phyloP scores from a whole-genome alignment of 2,113 vertebrate genomes.

The Ochotona princeps region DNA sequence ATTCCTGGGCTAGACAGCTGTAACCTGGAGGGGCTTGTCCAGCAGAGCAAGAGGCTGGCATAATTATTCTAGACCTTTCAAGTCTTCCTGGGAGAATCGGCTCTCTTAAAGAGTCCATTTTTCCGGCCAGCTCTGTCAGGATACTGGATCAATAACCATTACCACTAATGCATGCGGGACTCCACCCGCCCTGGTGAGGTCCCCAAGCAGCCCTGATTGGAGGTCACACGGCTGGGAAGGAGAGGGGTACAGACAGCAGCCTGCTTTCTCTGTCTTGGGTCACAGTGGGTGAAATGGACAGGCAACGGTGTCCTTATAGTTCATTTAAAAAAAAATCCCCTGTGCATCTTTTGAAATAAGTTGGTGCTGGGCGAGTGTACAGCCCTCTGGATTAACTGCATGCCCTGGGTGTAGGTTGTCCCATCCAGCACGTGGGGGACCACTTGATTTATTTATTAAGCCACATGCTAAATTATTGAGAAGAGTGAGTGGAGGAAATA shows the following conservation, averaged over 20 bases:
- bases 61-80: constrained; percentile 30
- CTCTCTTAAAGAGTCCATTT: not conserved
- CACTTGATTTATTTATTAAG: constrained; percentile 22
- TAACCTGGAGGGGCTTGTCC: not conserved
- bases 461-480: constrained; percentile 2
- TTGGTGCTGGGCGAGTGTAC: not conserved
- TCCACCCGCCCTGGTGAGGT: constrained; percentile 58
- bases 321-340: not conserved
- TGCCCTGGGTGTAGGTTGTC: not conserved
- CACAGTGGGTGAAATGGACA: constrained; percentile 7
- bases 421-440: not conserved
- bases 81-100: not conserved
- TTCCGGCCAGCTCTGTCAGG: not conserved
- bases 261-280: constrained; percentile 39
- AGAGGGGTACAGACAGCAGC: not conserved
- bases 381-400: constrained; percentile 4
- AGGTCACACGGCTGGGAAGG: not conserved
- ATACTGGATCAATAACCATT: constrained; percentile 82
- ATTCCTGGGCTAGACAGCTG: constrained; percentile 13
- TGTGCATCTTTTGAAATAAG: not conserved
- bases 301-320: constrained; percentile 14
- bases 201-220: constrained; percentile 59
- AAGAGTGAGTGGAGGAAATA: constrained; percentile 7
- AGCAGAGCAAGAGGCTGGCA: not conserved
- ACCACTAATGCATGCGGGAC: constrained; percentile 64